These are phyloP conservation scores for Synergus laeviventris DNA, from an alignment of 2,888 invertebrate genomes.

Conservation along the genomic window DNA sequence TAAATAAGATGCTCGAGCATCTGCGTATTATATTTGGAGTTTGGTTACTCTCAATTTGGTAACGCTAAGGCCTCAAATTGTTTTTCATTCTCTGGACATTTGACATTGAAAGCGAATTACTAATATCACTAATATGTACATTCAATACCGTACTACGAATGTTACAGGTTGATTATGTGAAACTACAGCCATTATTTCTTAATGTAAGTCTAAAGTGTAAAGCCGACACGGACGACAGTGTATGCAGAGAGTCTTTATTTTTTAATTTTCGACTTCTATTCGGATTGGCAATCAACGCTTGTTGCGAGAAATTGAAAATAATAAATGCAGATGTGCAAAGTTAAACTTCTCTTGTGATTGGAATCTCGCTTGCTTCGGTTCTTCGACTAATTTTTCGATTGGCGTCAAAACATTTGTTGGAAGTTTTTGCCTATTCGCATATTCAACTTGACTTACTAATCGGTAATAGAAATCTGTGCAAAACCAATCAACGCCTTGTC, in stretches of 20 bases:
- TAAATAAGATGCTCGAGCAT: slow-evolving; percentile 58
- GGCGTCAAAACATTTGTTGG: neutral
- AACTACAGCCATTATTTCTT: slow-evolving; percentile 62
- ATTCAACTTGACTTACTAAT: slow-evolving; percentile 77
- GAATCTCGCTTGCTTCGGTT: neutral
- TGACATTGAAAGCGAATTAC: slow-evolving; percentile 34
- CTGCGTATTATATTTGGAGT: slow-evolving; percentile 41
- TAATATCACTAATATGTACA: slow-evolving; percentile 68
- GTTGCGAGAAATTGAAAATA: slow-evolving; percentile 28
- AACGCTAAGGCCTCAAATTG: slow-evolving; percentile 36
- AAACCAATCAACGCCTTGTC: slow-evolving; percentile 97
- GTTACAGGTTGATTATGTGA: slow-evolving; percentile 63
- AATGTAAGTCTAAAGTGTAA: slow-evolving; percentile 59
- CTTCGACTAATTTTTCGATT: slow-evolving; percentile 10
- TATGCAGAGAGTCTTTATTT: slow-evolving; percentile 43
- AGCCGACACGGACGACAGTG: slow-evolving; percentile 52
- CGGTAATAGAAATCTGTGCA: slow-evolving; percentile 97
- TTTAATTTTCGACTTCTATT: neutral
- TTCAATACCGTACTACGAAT: slow-evolving; percentile 64
- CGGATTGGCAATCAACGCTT: neutral
- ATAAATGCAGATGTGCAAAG: neutral
- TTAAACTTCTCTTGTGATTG: neutral
- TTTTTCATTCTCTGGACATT: slow-evolving; percentile 32
- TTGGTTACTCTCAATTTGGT: slow-evolving; percentile 55
- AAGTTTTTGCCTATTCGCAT: neutral